These are phyloP conservation scores for Donacobius atricapilla DNA, from an alignment of 2,113 vertebrate genomes.

Conservation along the genomic window DNA sequence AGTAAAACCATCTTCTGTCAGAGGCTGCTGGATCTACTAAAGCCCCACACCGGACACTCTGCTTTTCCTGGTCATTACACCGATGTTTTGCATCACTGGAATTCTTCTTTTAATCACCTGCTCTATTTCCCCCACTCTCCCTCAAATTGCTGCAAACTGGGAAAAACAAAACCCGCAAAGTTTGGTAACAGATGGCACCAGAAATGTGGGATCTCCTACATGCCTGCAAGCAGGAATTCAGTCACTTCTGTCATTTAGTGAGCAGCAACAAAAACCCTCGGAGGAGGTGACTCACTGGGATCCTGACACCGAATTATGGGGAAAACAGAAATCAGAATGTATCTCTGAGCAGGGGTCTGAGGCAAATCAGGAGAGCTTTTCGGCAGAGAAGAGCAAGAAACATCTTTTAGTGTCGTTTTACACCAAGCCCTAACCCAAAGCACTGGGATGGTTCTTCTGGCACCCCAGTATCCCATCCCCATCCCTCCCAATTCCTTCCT, in stretches of 20 bases:
- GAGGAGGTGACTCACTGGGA: neutral
- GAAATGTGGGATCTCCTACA: neutral
- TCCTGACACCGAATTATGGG: neutral
- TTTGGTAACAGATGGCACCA: slow-evolving; percentile 2
- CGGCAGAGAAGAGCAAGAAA: neutral
- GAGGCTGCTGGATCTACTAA: neutral
- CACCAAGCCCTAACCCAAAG: neutral
- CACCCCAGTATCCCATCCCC: neutral
- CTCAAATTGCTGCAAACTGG: neutral
- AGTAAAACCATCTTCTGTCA: neutral
- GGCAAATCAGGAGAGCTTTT: neutral
- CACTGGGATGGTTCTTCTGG: neutral
- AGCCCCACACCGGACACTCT: neutral
- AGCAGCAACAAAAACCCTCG: neutral
- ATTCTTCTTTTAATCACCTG: neutral
- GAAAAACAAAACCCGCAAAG: neutral
- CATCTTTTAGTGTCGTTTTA: neutral
- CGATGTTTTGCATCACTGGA: neutral
- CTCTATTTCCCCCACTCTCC: neutral
- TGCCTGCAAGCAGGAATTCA: neutral
- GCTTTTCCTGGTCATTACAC: neutral
- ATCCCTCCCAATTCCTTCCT: neutral
- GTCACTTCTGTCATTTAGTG: neutral
- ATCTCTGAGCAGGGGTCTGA: neutral
- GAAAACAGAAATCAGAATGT: neutral